Evolutionary conservation across 2,888 invertebrate genomes (phyloP), one percentile per base, ranked within the genome.

Genomic region (Tenthredo livida): DNA sequence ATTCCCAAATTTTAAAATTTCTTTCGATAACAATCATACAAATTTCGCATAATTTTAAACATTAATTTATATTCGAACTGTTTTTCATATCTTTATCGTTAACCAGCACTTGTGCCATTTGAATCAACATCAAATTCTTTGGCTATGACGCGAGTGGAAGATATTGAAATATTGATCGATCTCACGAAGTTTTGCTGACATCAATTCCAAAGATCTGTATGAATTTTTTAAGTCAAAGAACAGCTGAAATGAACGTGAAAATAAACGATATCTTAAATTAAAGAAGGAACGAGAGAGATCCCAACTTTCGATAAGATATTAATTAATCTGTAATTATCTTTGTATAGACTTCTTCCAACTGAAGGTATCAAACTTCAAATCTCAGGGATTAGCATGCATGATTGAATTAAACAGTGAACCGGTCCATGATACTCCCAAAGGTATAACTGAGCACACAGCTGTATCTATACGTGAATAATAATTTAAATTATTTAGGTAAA

Each of bases 391-490:
- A 29, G 25, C 17, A 67, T 67, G 67, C 67, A 67, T 67, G 33
- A 33, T 33, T 67, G 15, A 67, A 33, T 29, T 33, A 67, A 67
- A 67, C 67, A 33, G 33, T 67, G 4, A 67, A 67, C 67, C 17
- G 33, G 67, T 15, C 29, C 67, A 17, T 33, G 67, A 33, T 67
- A 67, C 33, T 33, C 25, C 67, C 33, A 33, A 33, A 67, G 67
- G 33, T 67, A 67, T 21, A 29, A 17, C 67, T 33, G 33, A 17
- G 67, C 67, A 33, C 67, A 33, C 67, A 67, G 67, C 67, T 15
- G 67, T 67, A 67, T 67, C 67, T 33, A 29, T 67, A 67, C 67
- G 67, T 33, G 67, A 67, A 67, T 67, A 33, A 67, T 67, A 67
- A 67, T 67, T 29, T 33, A 33, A 33, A 67, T 67, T 67, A 67